A percentile compares a stretch with the other conserved stretches of the same genome.
Conservation (phyloP, 2,888 invertebrate species). For the Steinernema carpocapsae region DNA sequence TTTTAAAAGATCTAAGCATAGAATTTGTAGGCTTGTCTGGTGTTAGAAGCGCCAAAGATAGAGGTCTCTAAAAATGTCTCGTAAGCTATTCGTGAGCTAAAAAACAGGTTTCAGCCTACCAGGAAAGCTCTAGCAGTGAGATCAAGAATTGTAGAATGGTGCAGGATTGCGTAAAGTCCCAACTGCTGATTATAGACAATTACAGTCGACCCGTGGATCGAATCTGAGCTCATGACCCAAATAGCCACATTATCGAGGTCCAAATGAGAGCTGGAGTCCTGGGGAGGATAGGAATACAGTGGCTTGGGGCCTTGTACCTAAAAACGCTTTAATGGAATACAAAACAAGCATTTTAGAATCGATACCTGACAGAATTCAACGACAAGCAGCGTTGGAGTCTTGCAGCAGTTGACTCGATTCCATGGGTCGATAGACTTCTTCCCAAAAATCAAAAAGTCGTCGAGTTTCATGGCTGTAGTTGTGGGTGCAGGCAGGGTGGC, state of each 20-base stretch:
- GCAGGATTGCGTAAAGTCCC: conserved; percentile 59
- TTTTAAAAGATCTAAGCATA: conserved; percentile 33
- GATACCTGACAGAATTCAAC: conserved; percentile 65
- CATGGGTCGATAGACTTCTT: conserved; percentile 46
- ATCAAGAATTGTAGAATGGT: conserved; percentile 61
- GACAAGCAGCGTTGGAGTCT: conserved; percentile 53
- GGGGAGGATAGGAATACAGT: conserved; percentile 46
- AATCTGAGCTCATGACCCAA: conserved; percentile 66
- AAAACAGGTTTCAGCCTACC: conserved; percentile 33
- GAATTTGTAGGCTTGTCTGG: conserved; percentile 51
- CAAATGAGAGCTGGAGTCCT: conserved; percentile 46
- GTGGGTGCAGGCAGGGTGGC: too few relatives aligned
- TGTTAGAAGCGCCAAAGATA: conserved; percentile 57
- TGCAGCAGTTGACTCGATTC: conserved; percentile 43
- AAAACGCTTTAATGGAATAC: conserved; percentile 37
- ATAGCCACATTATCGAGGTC: conserved; percentile 59
- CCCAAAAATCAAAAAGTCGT: conserved; percentile 45
- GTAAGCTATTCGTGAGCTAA: background rate
- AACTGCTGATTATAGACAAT: conserved; percentile 62
- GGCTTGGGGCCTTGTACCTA: conserved; percentile 59
- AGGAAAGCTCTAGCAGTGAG: conserved; percentile 64
- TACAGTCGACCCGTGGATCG: conserved; percentile 55
- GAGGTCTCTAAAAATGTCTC: conserved; percentile 57
- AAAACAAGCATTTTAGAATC: conserved; percentile 8
- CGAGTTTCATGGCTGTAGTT: conserved; percentile 13